phyloP scores from a whole-genome alignment of 2,888 invertebrate species.

The Octodonta nipae region DNA sequence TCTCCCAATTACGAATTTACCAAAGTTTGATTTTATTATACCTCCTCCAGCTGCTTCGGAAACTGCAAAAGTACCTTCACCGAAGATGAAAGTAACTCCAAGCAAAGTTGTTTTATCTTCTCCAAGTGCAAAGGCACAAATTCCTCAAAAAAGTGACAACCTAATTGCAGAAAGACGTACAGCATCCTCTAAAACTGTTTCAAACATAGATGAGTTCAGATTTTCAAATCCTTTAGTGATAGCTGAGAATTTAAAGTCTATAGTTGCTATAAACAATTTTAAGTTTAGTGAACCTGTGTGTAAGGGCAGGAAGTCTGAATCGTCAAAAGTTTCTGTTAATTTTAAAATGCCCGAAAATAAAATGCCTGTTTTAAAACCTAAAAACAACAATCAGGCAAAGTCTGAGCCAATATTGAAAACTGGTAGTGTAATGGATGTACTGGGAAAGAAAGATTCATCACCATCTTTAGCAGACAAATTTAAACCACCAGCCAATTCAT shows the following conservation, averaged over 20 bases:
- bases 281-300: conserved; percentile 44
- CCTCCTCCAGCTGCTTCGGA: conserved; percentile 24
- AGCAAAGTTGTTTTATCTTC: neutral
- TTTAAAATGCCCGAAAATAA: conserved; percentile 21
- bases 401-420: conserved; percentile 25
- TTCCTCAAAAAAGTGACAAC: conserved; percentile 5
- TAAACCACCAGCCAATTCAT: conserved; percentile 27
- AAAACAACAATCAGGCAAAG: conserved; percentile 11
- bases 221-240: conserved; percentile 41
- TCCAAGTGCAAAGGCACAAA: conserved; percentile 1
- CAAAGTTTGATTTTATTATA: conserved; percentile 41
- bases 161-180: conserved; percentile 6
- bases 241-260: conserved; percentile 31
- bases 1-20: conserved; percentile 44
- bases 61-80: conserved; percentile 7
- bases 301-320: conserved; percentile 13
- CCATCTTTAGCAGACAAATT: conserved; percentile 17
- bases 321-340: conserved; percentile 4
- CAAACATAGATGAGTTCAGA: conserved; percentile 25
- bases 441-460: conserved; percentile 18
- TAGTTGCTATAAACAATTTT: conserved; percentile 40
- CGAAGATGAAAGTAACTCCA: neutral
- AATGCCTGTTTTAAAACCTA: conserved; percentile 12
- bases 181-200: conserved; percentile 11
- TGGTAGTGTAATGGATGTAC: conserved; percentile 36